Percentiles rank a stretch among this genome's conserved stretches.
These are phyloP conservation scores for Lepisosteus osseus DNA, from an alignment of 2,113 vertebrate genomes.

Conservation along the genomic window DNA sequence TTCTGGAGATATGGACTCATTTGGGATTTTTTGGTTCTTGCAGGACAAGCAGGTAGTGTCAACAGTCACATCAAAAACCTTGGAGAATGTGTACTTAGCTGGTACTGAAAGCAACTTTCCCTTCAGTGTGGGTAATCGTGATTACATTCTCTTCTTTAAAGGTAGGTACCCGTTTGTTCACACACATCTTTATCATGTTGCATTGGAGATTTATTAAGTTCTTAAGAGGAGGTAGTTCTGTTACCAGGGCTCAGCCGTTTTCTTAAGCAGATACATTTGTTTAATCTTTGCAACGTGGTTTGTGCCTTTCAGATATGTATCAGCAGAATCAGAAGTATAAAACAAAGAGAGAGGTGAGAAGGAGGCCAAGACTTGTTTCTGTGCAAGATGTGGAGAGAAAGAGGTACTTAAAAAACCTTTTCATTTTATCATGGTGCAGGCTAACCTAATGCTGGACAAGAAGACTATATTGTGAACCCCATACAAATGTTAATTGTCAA, in stretches of 20 bases:
- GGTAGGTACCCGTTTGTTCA: constrained; percentile 42
- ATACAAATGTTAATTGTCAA: too few relatives aligned
- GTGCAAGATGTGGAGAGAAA: constrained; percentile 20
- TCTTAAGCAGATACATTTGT: not conserved
- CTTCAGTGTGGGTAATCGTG: constrained; percentile 45
- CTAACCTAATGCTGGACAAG: too few relatives aligned
- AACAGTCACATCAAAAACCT: constrained; percentile 44
- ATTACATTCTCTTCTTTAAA: constrained; percentile 60
- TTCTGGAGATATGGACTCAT: not conserved
- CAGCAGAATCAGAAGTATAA: constrained; percentile 37
- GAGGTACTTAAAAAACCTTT: too few relatives aligned
- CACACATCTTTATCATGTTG: too few relatives aligned
- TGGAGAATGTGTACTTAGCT: constrained; percentile 61
- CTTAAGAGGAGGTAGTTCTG: too few relatives aligned
- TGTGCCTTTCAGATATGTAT: constrained; percentile 36
- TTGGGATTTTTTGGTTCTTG: constrained; percentile 20
- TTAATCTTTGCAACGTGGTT: not conserved
- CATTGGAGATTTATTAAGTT: too few relatives aligned
- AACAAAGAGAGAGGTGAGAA: constrained; percentile 32
- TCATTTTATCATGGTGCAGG: too few relatives aligned
- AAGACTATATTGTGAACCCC: too few relatives aligned
- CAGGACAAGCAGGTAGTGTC: constrained; percentile 34
- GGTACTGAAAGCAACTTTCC: constrained; percentile 23
- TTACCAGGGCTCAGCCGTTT: too few relatives aligned
- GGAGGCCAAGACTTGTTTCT: constrained; percentile 39